A percentile compares a stretch with the other conserved stretches of the same genome.
Evolutionary conservation across 1,140 invertebrate species (phyloP).

Genomic region (Panonychus citri): DNA sequence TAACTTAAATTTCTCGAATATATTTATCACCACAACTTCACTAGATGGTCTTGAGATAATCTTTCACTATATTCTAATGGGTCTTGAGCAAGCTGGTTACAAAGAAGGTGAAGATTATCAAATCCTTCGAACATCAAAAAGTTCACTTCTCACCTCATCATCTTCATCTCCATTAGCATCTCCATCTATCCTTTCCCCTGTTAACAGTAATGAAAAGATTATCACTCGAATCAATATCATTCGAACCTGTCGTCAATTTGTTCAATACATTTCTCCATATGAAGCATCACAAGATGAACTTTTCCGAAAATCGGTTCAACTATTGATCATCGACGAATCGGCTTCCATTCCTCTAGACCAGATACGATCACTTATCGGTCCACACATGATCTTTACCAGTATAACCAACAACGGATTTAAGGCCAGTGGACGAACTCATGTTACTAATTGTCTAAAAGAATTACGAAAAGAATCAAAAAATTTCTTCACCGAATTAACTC

Average conservation of each 20-base stretch:
- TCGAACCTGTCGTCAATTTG: constrained; percentile 75
- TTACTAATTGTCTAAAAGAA: constrained; percentile 80
- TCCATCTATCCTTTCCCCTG: constrained; percentile 48
- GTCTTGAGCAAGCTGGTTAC: constrained; percentile 63
- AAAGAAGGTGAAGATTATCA: constrained; percentile 89
- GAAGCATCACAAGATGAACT: constrained; percentile 50
- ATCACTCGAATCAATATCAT: constrained; percentile 73
- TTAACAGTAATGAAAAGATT: constrained; percentile 88
- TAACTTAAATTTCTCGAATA: constrained; percentile 75
- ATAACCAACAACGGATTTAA: constrained; percentile 97
- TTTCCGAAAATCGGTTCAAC: constrained; percentile 64
- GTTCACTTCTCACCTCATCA: constrained; percentile 32
- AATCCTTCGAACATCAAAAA: constrained; percentile 48
- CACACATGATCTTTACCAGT: constrained; percentile 80
- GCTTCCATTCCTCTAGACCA: constrained; percentile 88
- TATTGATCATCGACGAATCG: constrained; percentile 93
- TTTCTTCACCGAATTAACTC: background rate
- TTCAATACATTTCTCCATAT: constrained; percentile 86
- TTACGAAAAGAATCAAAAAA: constrained; percentile 31
- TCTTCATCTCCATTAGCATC: too few species aligned
- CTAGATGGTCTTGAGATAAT: constrained; percentile 95
- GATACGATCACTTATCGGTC: constrained; percentile 68
- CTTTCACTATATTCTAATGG: constrained; percentile 91
- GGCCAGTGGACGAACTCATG: constrained; percentile 85
- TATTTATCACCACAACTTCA: constrained; percentile 90